These are phyloP conservation scores for Tiaroga cobitis DNA, from an alignment of 2,797 vertebrate species.

Conservation along the genomic window DNA sequence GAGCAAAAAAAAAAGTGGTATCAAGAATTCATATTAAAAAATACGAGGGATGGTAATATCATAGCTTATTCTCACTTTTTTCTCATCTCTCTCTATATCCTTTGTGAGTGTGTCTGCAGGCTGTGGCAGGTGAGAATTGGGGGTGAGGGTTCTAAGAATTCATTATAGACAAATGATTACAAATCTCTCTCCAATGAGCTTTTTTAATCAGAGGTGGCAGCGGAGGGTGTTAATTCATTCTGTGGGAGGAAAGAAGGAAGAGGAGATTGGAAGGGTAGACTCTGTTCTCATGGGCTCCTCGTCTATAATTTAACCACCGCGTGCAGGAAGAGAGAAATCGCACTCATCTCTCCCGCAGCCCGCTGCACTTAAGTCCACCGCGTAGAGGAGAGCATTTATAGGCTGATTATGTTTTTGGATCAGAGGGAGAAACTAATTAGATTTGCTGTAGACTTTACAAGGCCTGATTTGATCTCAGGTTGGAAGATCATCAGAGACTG, in stretches of 20 bases:
- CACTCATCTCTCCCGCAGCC: constrained; percentile 54
- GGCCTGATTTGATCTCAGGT: constrained; percentile 55
- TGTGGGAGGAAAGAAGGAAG: constrained; percentile 59
- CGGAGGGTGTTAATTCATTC: constrained; percentile 73
- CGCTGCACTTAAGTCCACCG: constrained; percentile 47
- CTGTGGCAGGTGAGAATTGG: constrained; percentile 65
- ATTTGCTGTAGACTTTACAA: constrained; percentile 59
- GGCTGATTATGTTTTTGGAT: constrained; percentile 60
- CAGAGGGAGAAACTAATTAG: constrained; percentile 58
- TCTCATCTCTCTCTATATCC: constrained; percentile 48
- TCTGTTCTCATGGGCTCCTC: constrained; percentile 73
- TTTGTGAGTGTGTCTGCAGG: constrained; percentile 52
- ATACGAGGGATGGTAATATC: constrained; percentile 49
- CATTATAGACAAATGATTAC: constrained; percentile 71
- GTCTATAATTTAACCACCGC: constrained; percentile 73
- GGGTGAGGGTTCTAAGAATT: constrained; percentile 64
- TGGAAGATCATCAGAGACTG: constrained; percentile 58
- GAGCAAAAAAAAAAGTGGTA: background rate
- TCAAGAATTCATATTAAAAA: constrained; percentile 41
- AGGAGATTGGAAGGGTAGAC: constrained; percentile 60
- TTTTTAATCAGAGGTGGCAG: constrained; percentile 71
- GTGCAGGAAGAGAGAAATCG: constrained; percentile 65
- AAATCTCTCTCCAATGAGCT: constrained; percentile 68
- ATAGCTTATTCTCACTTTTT: constrained; percentile 42
- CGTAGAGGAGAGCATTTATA: constrained; percentile 57